Base-by-base conservation (phyloP, 2,797 vertebrate genomes). In the Monodelphis domestica region DNA sequence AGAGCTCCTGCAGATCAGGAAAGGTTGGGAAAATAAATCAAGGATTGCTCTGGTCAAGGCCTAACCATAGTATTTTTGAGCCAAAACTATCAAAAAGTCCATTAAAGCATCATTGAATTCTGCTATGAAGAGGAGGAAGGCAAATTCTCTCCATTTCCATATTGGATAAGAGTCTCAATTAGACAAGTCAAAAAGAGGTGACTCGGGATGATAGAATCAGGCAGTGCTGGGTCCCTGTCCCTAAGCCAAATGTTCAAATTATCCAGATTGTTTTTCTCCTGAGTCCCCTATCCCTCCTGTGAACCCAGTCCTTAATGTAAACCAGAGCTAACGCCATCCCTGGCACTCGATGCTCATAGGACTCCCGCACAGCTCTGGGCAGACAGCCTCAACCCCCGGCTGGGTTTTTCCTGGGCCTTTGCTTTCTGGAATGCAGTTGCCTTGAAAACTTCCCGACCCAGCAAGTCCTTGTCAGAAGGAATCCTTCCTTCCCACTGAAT, bases 291-390 rank as follows among this genome's bases (percentile, higher is more conserved):
- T 95, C 97, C 96, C 95, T 94, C 70, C 90, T 51, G 94, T 97
- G 97, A 97, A 97, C 96, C 93, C 94, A 92, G 78, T 87, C 91
- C 87, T 94, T 97, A 97, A 97, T 97, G 94, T 96, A 97, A 97
- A 97, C 93, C 97, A 97, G 97, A 96, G 92, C 0, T 5, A 91
- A 91, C 92, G 90, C 93, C 52, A 89, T 54, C 92, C 90, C 90
- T 92, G 95, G 95, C 95, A 95, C 95, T 91, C 12, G 45, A 84
- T 78, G 90, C 26, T 91, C 96, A 96, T 97, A 90, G 91, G 63
- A 50, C 93, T 95, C 92, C 0, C 55, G 92, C 93, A 91, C 91
- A 52, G 55, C 53, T 95, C 95, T 89, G 90, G 94, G 92, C 93
- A 88, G 94, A 88, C 89, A 92, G 87, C 52, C 84, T 95, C 54